Evolutionary conservation across 2,113 vertebrate genomes (phyloP).

Genomic region (Ciconia maguari): DNA sequence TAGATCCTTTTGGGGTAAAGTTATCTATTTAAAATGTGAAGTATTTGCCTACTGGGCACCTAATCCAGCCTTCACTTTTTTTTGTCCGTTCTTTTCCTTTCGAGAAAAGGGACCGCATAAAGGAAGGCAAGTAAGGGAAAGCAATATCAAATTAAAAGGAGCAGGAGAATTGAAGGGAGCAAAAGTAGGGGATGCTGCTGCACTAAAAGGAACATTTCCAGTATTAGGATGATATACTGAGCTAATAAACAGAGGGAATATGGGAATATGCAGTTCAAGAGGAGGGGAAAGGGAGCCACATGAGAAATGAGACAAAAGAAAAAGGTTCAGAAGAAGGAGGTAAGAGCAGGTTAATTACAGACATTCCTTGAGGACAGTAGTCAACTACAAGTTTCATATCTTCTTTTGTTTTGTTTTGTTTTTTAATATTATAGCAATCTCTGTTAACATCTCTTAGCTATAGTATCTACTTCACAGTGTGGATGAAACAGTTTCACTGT

Average conservation of each 20-base stretch:
- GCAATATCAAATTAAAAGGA: neutral
- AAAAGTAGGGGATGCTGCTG: neutral
- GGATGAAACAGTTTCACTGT: neutral
- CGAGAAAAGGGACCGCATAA: neutral
- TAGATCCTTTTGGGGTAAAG: neutral
- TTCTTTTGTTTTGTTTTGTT: neutral
- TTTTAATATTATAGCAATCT: neutral
- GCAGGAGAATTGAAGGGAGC: neutral
- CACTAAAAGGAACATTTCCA: neutral
- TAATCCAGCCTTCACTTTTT: neutral
- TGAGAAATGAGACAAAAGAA: neutral
- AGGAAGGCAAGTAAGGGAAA: neutral
- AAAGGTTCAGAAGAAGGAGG: neutral
- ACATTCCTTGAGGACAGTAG: neutral
- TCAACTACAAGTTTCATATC: neutral
- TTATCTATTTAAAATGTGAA: constrained; percentile 21
- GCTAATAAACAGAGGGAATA: neutral
- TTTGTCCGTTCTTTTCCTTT: neutral
- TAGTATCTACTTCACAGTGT: neutral
- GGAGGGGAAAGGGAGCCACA: neutral
- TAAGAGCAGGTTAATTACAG: neutral
- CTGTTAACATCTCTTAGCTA: neutral
- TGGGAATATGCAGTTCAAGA: neutral
- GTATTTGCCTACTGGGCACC: neutral
- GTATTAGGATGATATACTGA: neutral